Base-by-base conservation (phyloP, 2,888 invertebrate species). In the Trachelus tabidus region DNA sequence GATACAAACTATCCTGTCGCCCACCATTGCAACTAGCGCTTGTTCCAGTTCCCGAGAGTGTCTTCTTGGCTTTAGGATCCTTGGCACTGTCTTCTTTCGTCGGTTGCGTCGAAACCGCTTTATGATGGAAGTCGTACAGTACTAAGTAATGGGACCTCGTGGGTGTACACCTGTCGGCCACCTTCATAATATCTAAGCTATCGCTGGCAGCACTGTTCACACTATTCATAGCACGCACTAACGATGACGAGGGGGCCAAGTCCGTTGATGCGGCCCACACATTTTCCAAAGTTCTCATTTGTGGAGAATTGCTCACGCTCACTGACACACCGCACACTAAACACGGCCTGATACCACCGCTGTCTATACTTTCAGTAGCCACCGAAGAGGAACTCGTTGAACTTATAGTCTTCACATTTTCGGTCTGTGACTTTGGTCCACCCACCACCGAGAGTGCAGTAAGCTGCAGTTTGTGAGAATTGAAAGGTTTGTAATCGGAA, bases 211-310 rank as follows among this genome's bases (percentile, higher is more conserved):
- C 95, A 90, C 95, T 94, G 87, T 96, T 96, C 79, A 96, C 95
- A 88, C 95, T 95, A 89, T 97, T 96, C 94, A 96, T 95, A 23
- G 95, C 95, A 85, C 96, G 95, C 12, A 96, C 95, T 78, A 94
- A 87, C 23, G 91, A 91, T 6, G 91, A 91, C 4, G 91, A 90
- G 30, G 89, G 87, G 2, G 90, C 90, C 69, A 91, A 78, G 79
- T 91, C 90, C 11, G 90, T 87, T 12, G 90, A 87, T 1, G 90
- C 82, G 12, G 91, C 89, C 91, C 91, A 91, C 30, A 91, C 91
- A 76, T 90, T 91, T 79, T 90, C 91, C 73, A 91, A 83, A 71
- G 88, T 90, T 77, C 90, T 84, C 77, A 90, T 79, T 75, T 90
- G 89, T 15, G 86, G 85, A n/a, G 89, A 79, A 80, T 84, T 86